A percentile compares a stretch with the other conserved stretches of the same genome.
Evolutionary conservation across 2,888 invertebrate genomes (phyloP).

Genomic region (Callyntrura guangdongensis): DNA sequence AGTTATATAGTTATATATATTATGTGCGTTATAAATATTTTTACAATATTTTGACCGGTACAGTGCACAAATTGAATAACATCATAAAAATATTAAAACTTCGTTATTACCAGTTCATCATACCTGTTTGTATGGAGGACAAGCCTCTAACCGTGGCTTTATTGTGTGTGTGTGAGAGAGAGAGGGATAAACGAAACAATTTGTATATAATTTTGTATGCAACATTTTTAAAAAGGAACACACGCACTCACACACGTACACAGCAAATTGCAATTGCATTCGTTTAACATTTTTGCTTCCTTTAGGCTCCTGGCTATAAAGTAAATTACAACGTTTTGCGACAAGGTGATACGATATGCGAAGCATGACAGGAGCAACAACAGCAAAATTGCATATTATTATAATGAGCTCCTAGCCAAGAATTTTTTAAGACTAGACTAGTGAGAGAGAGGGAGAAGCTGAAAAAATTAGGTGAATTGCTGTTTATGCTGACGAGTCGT

Average conservation of each 20-base stretch:
- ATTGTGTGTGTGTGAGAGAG: not conserved
- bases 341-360: not conserved
- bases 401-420: not conserved
- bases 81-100: not conserved
- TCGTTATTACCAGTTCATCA: not conserved
- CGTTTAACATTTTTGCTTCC: not conserved
- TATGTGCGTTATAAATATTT: not conserved
- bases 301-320: not conserved
- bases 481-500: not conserved
- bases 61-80: not conserved
- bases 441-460: not conserved
- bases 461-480: constrained; percentile 2
- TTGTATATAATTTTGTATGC: not conserved
- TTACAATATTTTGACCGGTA: not conserved
- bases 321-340: not conserved
- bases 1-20: not conserved
- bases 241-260: not conserved
- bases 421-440: not conserved
- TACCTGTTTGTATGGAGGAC: not conserved
- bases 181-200: constrained; percentile 19
- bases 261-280: constrained; percentile 29
- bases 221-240: not conserved
- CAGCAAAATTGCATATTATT: constrained; percentile 18
- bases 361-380: not conserved
- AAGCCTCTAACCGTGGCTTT: too few relatives aligned